Percentiles rank a stretch among this genome's conserved stretches.
Conservation (phyloP, 2,888 invertebrate species). For the Brachylomia viminalis region DNA sequence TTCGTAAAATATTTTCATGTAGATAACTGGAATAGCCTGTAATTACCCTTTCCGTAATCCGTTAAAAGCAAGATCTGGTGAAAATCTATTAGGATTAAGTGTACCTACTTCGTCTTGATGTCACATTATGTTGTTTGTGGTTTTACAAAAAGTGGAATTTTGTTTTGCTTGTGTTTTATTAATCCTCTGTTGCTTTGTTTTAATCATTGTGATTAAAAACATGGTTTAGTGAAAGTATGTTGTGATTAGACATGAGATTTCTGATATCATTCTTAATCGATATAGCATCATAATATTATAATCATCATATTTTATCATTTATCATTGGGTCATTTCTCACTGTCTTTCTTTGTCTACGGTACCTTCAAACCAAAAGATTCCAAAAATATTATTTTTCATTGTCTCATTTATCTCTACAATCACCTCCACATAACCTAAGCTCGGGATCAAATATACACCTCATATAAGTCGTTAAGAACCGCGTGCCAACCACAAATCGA, state of each 20-base stretch:
- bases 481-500: constrained; percentile 57
- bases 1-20: constrained; percentile 35
- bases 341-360: background rate
- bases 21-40: constrained; percentile 33
- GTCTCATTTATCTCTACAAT: background rate
- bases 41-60: constrained; percentile 46
- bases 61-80: constrained; percentile 52
- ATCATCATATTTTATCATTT: background rate
- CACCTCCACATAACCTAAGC: background rate
- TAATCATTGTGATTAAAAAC: background rate
- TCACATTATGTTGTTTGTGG: constrained; percentile 1
- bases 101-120: background rate
- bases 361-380: background rate
- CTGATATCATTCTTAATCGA: background rate
- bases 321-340: background rate
- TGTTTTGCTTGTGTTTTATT: background rate
- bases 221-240: background rate
- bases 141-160: background rate
- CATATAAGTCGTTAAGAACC: constrained; percentile 28
- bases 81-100: constrained; percentile 31
- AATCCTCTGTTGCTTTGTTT: background rate
- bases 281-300: background rate
- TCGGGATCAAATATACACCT: constrained; percentile 12
- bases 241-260: background rate
- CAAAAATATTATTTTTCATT: background rate